Conservation (phyloP, 2,797 vertebrate genomes). For the Otus scops region DNA sequence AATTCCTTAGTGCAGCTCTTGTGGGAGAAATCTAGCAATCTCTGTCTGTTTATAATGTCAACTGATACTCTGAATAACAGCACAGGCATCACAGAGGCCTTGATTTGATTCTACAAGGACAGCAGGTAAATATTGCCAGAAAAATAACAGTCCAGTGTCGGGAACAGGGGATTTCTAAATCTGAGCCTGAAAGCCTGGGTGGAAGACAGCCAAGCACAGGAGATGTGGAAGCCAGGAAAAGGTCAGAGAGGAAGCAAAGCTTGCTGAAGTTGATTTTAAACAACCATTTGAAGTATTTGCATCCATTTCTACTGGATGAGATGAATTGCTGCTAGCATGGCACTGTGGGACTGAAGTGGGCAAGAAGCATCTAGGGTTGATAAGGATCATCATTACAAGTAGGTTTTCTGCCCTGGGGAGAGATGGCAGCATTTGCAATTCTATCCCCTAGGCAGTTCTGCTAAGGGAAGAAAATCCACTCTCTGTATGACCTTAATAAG, state of each 20-base stretch:
- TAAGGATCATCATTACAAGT: neutral
- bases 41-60: neutral
- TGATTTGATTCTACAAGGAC: neutral
- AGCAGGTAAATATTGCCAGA: constrained; percentile 1
- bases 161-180: constrained; percentile 22
- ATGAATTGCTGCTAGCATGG: neutral
- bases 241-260: neutral
- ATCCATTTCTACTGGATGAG: neutral
- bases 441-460: neutral
- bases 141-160: neutral
- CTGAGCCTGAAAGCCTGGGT: neutral
- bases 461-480: neutral
- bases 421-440: neutral
- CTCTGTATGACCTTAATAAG: neutral
- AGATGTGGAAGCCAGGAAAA: neutral
- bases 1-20: neutral
- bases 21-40: neutral
- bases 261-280: neutral
- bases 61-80: neutral
- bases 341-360: neutral
- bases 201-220: neutral
- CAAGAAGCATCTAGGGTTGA: neutral
- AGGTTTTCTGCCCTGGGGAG: neutral
- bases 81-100: neutral
- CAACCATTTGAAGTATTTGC: neutral